phyloP scores from a whole-genome alignment of 1,140 invertebrate genomes.

The Ephestia elutella region DNA sequence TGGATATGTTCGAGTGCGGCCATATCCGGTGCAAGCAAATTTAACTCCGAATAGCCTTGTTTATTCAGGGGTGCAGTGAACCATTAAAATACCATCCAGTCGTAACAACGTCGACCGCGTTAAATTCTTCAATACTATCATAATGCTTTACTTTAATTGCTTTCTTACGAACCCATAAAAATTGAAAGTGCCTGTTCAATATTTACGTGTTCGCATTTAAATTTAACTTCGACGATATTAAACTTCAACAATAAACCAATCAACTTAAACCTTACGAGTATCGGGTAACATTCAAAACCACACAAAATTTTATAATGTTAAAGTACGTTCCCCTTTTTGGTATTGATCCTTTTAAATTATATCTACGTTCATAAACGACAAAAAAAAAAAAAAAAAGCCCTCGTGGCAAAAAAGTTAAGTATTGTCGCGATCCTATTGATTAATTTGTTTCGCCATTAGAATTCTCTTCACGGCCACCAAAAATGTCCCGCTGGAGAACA shows the following conservation, averaged over 20 bases:
- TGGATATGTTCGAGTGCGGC: conserved; percentile 65
- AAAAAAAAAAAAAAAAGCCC: too few species aligned
- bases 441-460: conserved; percentile 59
- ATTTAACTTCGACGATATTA: conserved; percentile 40
- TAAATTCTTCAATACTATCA: conserved; percentile 70
- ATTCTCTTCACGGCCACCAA: conserved; percentile 46
- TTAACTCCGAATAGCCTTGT: conserved; percentile 67
- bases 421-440: conserved; percentile 50
- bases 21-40: conserved; percentile 70
- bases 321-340: conserved; percentile 19
- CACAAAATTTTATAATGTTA: conserved; percentile 19
- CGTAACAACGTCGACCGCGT: conserved; percentile 64
- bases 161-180: conserved; percentile 68
- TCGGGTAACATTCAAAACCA: conserved; percentile 12
- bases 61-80: conserved; percentile 72
- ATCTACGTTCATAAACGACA: conserved; percentile 27
- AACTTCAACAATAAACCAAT: conserved; percentile 40
- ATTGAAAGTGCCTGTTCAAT: conserved; percentile 55
- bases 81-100: conserved; percentile 58
- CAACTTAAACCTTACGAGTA: conserved; percentile 11
- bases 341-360: conserved; percentile 11
- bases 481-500: conserved; percentile 43
- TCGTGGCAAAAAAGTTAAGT: conserved; percentile 36
- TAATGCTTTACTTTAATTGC: conserved; percentile 68
- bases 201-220: conserved; percentile 39